Evolutionary conservation across 1,140 invertebrate genomes (phyloP).

Genomic region (Yoshiicerus persimilis): DNA sequence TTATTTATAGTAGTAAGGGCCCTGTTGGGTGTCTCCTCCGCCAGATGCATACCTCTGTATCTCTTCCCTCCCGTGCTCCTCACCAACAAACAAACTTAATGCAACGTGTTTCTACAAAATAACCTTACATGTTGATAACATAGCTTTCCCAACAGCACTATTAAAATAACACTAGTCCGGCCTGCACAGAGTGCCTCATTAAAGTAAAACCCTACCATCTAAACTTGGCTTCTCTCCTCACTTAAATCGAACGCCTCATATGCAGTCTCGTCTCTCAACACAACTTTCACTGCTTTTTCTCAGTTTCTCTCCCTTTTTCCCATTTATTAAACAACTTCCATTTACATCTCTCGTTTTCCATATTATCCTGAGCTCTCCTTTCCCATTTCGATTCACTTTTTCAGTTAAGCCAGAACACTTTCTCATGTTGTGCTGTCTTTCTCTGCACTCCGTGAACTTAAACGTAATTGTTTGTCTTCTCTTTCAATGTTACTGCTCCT

Average conservation of each 20-base stretch:
- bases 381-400: neutral
- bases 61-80: too few species aligned
- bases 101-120: neutral
- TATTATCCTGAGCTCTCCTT: neutral
- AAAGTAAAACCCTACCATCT: neutral
- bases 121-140: too few species aligned
- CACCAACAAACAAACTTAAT: neutral
- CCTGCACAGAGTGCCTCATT: neutral
- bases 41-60: too few species aligned
- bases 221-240: neutral
- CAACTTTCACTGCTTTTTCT: constrained; percentile 2
- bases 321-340: neutral
- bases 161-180: neutral
- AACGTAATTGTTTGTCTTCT: neutral
- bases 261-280: neutral
- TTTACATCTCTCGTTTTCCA: neutral
- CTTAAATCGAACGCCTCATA: neutral
- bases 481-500: neutral
- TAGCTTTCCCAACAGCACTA: neutral
- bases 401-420: neutral
- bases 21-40: too few species aligned
- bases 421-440: neutral
- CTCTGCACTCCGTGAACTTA: neutral
- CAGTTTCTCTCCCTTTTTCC: neutral
- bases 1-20: too few species aligned